Conservation (phyloP, 2,113 vertebrate species). For the Strigops habroptila region DNA sequence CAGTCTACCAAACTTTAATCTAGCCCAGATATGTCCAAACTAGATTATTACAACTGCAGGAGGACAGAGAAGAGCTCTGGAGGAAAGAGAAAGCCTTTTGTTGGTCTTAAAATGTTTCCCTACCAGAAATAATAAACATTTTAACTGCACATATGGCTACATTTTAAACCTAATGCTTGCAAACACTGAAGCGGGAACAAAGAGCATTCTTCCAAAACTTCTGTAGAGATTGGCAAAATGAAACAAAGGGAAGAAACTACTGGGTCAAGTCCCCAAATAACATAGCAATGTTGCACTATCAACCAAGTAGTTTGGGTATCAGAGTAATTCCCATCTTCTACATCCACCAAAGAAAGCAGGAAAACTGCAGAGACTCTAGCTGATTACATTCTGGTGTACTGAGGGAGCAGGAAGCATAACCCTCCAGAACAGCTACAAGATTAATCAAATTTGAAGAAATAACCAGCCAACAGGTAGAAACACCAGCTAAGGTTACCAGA, state of each 20-base stretch:
- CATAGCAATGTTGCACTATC: not conserved
- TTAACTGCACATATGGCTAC: not conserved
- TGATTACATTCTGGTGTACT: accelerated
- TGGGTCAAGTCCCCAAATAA: not conserved
- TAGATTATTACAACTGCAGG: not conserved
- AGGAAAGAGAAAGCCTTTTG: not conserved
- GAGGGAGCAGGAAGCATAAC: not conserved
- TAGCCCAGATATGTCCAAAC: not conserved
- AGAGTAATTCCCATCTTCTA: not conserved
- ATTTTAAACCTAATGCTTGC: not conserved
- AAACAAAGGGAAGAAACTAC: not conserved
- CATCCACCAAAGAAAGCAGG: not conserved
- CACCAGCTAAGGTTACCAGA: not conserved
- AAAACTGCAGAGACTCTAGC: not conserved
- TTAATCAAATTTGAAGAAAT: not conserved
- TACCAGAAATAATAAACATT: not conserved
- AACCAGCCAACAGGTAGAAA: not conserved
- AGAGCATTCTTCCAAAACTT: not conserved
- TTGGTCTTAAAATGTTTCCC: not conserved
- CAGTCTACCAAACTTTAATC: not conserved
- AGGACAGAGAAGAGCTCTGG: not conserved
- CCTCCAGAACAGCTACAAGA: not conserved
- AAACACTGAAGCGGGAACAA: not conserved
- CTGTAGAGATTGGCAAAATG: not conserved
- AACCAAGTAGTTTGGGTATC: not conserved